Evolutionary conservation across 2,888 invertebrate species (phyloP), one percentile per base, ranked within the genome.

Genomic region (Darwinula stevensoni): DNA sequence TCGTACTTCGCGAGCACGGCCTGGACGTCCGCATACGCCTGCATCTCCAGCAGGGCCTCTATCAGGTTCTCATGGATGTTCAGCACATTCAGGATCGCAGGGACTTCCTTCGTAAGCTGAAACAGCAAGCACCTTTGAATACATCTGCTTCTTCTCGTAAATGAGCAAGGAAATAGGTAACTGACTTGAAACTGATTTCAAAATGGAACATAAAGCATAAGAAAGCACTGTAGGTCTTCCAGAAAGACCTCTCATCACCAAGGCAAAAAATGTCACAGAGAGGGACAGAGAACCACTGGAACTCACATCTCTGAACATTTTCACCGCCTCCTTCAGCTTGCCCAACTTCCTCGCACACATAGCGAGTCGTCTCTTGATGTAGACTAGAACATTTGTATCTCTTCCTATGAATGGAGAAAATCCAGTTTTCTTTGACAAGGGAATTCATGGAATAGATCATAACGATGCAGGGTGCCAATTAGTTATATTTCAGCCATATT

Each of bases 301-400:
- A 45, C 53, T 47, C 47, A 63, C 59, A 58, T 94, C 91, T 45
- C 88, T 65, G 60, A 91, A 88, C 63, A 84, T 73, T 52, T 94
- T 86, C 16, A 86, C 73, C 1, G 88, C 82, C 54, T 91, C 91
- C 52, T 84, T 76, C 39, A 88, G 58, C 44, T 82, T 73, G 9
- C 88, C 86, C 34, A 91, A 58, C 46, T 86, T 82, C 35, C 91
- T 62, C 17, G 84, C 78, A 56, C 88, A 91, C 88, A 91, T 88
- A n/a, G 88, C 94, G 36, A 86, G 54, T 38, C 94, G 62, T 34
- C 91, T 62, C 53, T 80, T 75, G 34, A 88, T 72, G 51, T 91
- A 94, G 46, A 88, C 84, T 37, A 88, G 54, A 22, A 91, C 78
- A 50, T 84, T 84, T 35, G 78, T 73, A 51, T 91, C 84, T 40